Conservation (phyloP, 2,888 invertebrate species). For the Nomada ferruginata region DNA sequence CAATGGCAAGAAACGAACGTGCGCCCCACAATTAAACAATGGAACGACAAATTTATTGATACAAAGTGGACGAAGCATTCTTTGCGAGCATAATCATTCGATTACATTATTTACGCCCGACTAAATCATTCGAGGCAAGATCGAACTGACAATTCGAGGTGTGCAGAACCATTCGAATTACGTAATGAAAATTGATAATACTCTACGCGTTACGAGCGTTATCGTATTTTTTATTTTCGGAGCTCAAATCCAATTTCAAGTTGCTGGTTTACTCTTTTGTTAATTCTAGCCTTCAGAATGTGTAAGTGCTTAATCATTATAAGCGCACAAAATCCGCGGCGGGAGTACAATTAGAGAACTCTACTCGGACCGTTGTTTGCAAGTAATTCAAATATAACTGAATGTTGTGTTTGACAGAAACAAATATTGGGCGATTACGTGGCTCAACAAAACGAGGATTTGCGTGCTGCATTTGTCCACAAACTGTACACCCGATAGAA, state of each 20-base stretch:
- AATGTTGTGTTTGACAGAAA: background rate
- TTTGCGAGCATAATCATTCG: slow-evolving; percentile 5
- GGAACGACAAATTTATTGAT: no score
- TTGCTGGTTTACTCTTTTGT: background rate
- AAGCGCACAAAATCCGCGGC: background rate
- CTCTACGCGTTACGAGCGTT: background rate
- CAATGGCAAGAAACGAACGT: no score
- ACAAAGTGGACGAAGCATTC: no score
- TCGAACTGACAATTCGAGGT: slow-evolving; percentile 24
- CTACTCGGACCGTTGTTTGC: no score
- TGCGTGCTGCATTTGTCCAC: slow-evolving; percentile 5
- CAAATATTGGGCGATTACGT: background rate
- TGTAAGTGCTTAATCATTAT: background rate
- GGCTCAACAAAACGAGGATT: background rate
- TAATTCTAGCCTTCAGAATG: background rate
- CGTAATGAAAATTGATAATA: slow-evolving; percentile 49
- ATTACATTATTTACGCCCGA: slow-evolving; percentile 34
- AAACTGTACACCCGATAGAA: slow-evolving; percentile 2
- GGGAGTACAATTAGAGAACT: background rate
- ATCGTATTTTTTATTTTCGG: slow-evolving; percentile 10
- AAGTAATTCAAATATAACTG: background rate
- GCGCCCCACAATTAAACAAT: no score
- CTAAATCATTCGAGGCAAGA: slow-evolving; percentile 21
- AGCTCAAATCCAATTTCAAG: background rate
- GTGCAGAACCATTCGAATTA: slow-evolving; percentile 24